Evolutionary conservation across 2,797 vertebrate genomes (phyloP).

Genomic region (Ambastaia sidthimunki): DNA sequence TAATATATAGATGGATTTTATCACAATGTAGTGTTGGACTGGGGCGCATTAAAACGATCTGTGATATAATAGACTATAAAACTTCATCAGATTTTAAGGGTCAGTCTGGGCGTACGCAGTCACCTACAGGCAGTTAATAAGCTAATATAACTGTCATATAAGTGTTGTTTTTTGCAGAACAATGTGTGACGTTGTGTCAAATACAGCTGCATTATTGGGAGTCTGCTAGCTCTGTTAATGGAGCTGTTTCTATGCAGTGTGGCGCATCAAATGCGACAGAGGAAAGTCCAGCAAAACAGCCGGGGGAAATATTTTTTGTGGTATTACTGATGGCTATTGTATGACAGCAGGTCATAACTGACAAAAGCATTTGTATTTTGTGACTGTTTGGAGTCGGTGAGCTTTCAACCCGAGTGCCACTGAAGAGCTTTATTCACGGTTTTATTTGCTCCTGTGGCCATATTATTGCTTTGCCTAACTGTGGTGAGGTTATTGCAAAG

Average conservation of each 20-base stretch:
- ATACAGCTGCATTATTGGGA: slow-evolving; percentile 6
- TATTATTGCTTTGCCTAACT: slow-evolving; percentile 56
- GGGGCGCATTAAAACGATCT: slow-evolving; percentile 23
- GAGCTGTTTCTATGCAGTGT: slow-evolving; percentile 8
- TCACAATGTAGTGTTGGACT: slow-evolving; percentile 19
- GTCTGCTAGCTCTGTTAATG: slow-evolving; percentile 20
- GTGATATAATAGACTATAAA: slow-evolving; percentile 45
- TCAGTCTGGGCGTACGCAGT: background rate
- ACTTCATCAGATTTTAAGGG: slow-evolving; percentile 26
- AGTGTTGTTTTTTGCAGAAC: background rate
- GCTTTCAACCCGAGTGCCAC: slow-evolving; percentile 43
- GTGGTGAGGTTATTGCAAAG: slow-evolving; percentile 61
- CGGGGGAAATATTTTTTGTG: slow-evolving; percentile 11
- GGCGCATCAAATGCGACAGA: slow-evolving; percentile 2
- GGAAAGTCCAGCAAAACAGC: background rate
- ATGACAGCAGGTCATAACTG: slow-evolving; percentile 56
- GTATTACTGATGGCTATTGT: slow-evolving; percentile 24
- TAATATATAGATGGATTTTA: slow-evolving; percentile 36
- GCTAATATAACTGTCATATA: slow-evolving; percentile 26
- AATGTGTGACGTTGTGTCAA: background rate
- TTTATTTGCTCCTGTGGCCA: slow-evolving; percentile 49
- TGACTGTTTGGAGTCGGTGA: slow-evolving; percentile 40
- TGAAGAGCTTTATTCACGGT: slow-evolving; percentile 38
- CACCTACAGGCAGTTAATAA: slow-evolving; percentile 25
- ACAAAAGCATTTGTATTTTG: slow-evolving; percentile 50